Evolutionary conservation across 1,140 invertebrate genomes (phyloP).

Genomic region (Formica exsecta): DNA sequence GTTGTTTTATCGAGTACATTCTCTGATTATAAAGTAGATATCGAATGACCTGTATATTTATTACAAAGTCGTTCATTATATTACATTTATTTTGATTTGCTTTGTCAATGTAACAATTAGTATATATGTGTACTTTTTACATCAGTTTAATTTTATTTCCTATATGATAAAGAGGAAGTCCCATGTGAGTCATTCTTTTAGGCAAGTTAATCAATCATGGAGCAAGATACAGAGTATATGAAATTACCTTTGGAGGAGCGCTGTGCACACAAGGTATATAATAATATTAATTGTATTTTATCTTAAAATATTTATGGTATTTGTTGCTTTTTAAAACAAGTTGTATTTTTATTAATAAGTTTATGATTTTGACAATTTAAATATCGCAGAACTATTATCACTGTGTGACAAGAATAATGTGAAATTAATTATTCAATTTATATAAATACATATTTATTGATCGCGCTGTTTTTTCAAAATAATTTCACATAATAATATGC

Average conservation of each 20-base stretch:
- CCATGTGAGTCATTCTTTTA: constrained; percentile 31
- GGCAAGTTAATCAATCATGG: constrained; percentile 87
- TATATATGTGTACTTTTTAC: neutral
- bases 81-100: neutral
- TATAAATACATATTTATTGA: neutral
- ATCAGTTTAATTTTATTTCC: neutral
- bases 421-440: neutral
- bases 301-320: neutral
- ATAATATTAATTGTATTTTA: neutral
- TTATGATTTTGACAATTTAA: constrained; percentile 23
- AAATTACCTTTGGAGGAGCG: constrained; percentile 97
- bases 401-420: neutral
- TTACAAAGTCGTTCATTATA: neutral
- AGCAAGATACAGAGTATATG: constrained; percentile 96
- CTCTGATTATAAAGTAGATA: neutral
- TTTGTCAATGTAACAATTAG: neutral
- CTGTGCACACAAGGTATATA: constrained; percentile 93
- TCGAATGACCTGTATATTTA: neutral
- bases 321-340: constrained; percentile 23
- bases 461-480: neutral
- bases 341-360: constrained; percentile 1
- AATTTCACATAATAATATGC: neutral
- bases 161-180: neutral
- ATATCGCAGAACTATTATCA: constrained; percentile 6
- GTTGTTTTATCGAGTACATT: neutral